Percentiles rank a stretch among this genome's conserved stretches.
Conservation (phyloP, 2,797 vertebrate genomes). For the Melanotaenia nigrans region DNA sequence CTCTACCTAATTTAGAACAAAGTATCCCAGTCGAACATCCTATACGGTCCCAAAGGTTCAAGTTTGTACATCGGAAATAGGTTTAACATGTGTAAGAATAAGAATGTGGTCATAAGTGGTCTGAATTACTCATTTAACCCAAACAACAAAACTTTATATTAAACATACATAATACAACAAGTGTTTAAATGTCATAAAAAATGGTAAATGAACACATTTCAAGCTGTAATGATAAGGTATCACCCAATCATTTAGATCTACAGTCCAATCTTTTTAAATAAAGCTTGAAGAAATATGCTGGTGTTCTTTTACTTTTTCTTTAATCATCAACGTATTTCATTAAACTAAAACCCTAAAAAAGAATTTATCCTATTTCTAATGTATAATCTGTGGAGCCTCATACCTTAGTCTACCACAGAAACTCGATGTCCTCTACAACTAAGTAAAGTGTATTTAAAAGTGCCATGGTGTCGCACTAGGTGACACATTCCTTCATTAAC, state of each 20-base stretch:
- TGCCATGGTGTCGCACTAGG: background rate
- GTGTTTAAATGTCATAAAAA: background rate
- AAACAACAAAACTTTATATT: background rate
- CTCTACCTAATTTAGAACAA: constrained; percentile 18
- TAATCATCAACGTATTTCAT: background rate
- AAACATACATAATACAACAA: background rate
- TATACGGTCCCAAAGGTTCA: constrained; percentile 2
- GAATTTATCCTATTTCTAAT: background rate
- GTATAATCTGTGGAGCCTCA: background rate
- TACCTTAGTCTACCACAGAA: background rate
- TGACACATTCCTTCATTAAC: constrained; percentile 41
- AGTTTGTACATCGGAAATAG: constrained; percentile 12
- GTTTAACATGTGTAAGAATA: background rate
- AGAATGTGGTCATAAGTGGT: background rate
- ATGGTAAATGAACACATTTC: background rate
- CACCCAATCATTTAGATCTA: background rate
- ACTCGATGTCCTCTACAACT: constrained; percentile 23
- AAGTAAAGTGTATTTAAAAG: constrained; percentile 27
- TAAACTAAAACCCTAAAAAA: constrained; percentile 7
- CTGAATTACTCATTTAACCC: background rate
- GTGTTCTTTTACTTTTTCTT: background rate
- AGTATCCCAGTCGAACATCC: constrained; percentile 20
- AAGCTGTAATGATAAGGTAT: background rate
- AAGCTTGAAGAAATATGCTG: background rate
- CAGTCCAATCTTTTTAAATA: background rate